These are phyloP conservation scores for Spea hammondii DNA, from an alignment of 2,797 vertebrate genomes.

Conservation along the genomic window DNA sequence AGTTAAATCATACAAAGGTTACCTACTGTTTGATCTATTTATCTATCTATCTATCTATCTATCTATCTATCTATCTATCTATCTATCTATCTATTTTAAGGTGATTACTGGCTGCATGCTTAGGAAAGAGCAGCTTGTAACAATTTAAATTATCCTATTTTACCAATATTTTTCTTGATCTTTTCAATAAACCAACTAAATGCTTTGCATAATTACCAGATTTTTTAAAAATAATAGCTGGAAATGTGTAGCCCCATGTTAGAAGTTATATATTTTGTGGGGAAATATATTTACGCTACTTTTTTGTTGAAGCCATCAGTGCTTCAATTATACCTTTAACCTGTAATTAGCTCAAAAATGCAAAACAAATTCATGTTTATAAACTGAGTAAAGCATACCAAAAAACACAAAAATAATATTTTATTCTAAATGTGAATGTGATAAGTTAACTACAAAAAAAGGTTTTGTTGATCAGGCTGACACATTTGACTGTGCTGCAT, in stretches of 20 bases:
- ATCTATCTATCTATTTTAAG: too few species aligned
- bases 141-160: too few species aligned
- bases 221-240: constrained; percentile 3
- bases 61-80: too few species aligned
- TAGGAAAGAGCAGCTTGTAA: too few species aligned
- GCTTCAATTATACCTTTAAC: constrained; percentile 19
- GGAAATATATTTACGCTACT: constrained; percentile 15
- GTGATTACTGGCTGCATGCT: too few species aligned
- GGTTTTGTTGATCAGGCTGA: constrained; percentile 44
- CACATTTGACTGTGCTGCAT: constrained; percentile 45
- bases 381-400: constrained; percentile 27
- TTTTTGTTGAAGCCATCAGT: constrained; percentile 6
- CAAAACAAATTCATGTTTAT: constrained; percentile 29
- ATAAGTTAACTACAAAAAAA: constrained; percentile 36
- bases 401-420: constrained; percentile 36
- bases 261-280: constrained; percentile 6
- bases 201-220: constrained; percentile 1
- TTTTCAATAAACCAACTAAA: not conserved
- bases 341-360: constrained; percentile 20
- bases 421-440: constrained; percentile 43
- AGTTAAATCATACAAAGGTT: too few species aligned
- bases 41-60: too few species aligned
- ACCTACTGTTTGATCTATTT: too few species aligned
- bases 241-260: constrained; percentile 11
- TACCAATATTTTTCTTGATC: constrained; percentile 12